A percentile compares a stretch with the other conserved stretches of the same genome.
These are phyloP conservation scores for Lutraria lutraria DNA, from an alignment of 2,888 invertebrate species.

Conservation along the genomic window DNA sequence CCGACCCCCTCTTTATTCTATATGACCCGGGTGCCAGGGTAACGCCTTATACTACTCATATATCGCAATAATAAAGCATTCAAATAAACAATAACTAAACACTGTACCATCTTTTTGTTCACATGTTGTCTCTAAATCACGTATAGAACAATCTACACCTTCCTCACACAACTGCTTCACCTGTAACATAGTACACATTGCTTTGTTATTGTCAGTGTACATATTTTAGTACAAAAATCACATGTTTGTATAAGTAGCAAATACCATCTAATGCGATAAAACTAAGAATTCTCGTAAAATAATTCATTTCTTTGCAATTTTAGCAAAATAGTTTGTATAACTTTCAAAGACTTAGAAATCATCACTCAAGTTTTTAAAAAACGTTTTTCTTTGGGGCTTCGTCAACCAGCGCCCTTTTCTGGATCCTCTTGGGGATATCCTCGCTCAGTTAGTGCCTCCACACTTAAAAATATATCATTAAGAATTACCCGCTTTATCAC, in stretches of 20 bases:
- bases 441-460: too few species aligned
- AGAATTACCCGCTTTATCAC: slow-evolving; percentile 76
- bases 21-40: too few species aligned
- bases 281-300: not conserved
- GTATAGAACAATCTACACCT: slow-evolving; percentile 78
- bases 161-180: slow-evolving; percentile 80
- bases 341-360: not conserved
- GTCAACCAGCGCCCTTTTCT: not conserved
- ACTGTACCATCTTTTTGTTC: slow-evolving; percentile 74
- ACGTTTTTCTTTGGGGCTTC: too few species aligned
- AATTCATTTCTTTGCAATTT: not conserved
- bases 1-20: too few species aligned
- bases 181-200: slow-evolving; percentile 60
- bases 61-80: too few species aligned
- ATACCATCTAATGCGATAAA: not conserved
- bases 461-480: too few species aligned
- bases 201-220: not conserved
- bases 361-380: not conserved
- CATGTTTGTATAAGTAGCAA: too few species aligned
- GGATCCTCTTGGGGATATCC: not conserved
- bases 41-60: too few species aligned
- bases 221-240: too few species aligned
- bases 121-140: slow-evolving; percentile 79
- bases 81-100: not conserved
- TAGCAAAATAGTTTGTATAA: not conserved